A percentile compares a stretch with the other conserved stretches of the same genome.
These are phyloP conservation scores for Oligia latruncula DNA, from an alignment of 2,888 invertebrate species.

Conservation along the genomic window DNA sequence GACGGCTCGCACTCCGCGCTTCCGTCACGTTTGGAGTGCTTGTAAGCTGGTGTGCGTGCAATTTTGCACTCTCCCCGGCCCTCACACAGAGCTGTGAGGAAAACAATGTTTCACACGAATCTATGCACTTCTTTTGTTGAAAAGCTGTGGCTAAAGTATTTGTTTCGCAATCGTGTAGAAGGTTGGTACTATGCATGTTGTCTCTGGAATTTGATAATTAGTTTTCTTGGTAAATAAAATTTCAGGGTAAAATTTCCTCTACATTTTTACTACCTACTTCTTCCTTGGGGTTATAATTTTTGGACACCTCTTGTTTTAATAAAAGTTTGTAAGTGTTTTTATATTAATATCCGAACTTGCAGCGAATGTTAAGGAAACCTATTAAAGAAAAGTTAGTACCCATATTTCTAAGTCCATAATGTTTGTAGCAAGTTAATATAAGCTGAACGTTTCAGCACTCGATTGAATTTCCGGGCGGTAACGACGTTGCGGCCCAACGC, in stretches of 20 bases:
- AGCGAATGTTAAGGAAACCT: not conserved
- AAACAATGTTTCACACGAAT: conserved; percentile 56
- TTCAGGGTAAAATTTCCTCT: not conserved
- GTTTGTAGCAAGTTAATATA: conserved; percentile 59
- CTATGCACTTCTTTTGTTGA: conserved; percentile 23
- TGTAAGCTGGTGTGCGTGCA: conserved; percentile 80
- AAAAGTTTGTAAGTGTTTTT: not conserved
- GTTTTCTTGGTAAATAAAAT: not conserved
- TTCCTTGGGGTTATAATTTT: not conserved
- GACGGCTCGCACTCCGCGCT: conserved; percentile 80
- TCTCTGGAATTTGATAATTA: not conserved
- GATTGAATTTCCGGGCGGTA: conserved; percentile 89
- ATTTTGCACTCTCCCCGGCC: conserved; percentile 58
- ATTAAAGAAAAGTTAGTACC: not conserved
- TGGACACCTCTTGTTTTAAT: not conserved
- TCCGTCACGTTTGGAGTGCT: conserved; percentile 87
- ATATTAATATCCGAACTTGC: not conserved
- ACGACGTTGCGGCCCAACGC: conserved; percentile 82
- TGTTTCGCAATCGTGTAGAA: not conserved
- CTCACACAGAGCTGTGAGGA: conserved; percentile 36
- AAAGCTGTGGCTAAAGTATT: conserved; percentile 24
- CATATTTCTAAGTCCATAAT: conserved; percentile 35
- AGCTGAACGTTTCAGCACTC: conserved; percentile 77
- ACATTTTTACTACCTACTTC: conserved; percentile 4
- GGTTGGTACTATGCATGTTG: conserved; percentile 4